Base-by-base conservation (phyloP, 1,140 invertebrate species). In the Brachionus koreanus region DNA sequence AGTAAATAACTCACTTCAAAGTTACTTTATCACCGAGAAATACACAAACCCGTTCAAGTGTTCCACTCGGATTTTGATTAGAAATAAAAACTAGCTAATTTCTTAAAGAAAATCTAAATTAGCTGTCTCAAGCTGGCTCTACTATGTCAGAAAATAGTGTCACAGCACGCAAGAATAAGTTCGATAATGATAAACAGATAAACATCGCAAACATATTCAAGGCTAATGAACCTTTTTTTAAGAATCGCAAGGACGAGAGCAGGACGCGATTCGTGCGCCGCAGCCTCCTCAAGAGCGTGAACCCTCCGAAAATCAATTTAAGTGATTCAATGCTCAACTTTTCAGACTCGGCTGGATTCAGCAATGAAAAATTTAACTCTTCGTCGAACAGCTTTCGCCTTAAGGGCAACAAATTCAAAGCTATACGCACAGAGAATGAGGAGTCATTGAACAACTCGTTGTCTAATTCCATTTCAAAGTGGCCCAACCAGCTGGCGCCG, bases 41-140 rank as follows among this genome's bases (percentile, higher is more conserved):
- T 69, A 69, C 65, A 69, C 65, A 69, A 69, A 69, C 37, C 13
- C 35, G 35, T 39, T 69, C 65, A 69, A 69, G 35, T 69, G 35
- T 69, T 39, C 19, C 37, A 69, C 16, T 16, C 16, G 65, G 33
- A 10, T 37, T 69, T 69, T 37, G n/a, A 19, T 69, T n/a, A 29
- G n/a, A 67, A 9, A 29, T 13, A 37, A 69, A 16, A 39, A 37
- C 16, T 69, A 16, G 7, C 37, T 69, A 19, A 19, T 69, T 67
- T n/a, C 37, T 33, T 37, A 16, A 39, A 69, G 37, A 69, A 69
- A 69, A n/a, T 33, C 39, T 69, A 39, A 35, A 9, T n/a, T 39
- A 19, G n/a, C n/a, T 39, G 13, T 13, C 12, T 19, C 49, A 57
- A 63, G 23, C 23, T 57, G 35, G 33, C 37, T n/a, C 19, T 2